Evolutionary conservation across 23 tunicate species (phyloP).

Genomic region (Ascidia mentula): DNA sequence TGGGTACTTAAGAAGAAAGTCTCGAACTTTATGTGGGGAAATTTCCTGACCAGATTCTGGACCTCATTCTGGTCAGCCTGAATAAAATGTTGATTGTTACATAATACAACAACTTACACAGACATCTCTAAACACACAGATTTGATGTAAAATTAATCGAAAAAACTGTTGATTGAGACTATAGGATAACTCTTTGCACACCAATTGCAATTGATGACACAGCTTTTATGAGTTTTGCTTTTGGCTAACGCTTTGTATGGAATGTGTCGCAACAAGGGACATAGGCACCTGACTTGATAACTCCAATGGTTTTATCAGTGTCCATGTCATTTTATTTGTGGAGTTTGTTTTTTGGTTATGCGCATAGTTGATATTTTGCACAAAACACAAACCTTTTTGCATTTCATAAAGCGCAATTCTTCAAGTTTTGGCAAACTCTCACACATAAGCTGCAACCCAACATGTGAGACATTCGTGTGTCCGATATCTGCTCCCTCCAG

Average conservation of each 20-base stretch:
- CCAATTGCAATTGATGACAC: too few species aligned
- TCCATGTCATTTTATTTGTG: too few species aligned
- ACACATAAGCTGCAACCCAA: background rate
- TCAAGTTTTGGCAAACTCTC: conserved; percentile 1
- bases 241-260: too few species aligned
- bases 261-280: too few species aligned
- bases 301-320: too few species aligned
- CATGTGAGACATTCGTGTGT: background rate
- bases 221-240: too few species aligned
- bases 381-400: background rate
- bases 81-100: too few species aligned
- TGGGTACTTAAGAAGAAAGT: background rate
- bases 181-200: too few species aligned
- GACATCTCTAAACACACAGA: background rate
- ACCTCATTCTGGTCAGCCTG: background rate
- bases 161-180: too few species aligned
- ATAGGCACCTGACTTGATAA: too few species aligned
- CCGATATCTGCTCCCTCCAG: background rate
- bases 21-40: background rate
- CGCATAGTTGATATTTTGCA: background rate
- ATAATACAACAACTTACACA: background rate
- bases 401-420: background rate
- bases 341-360: too few species aligned
- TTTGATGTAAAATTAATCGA: background rate
- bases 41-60: background rate